Evolutionary conservation across 2,113 vertebrate species (phyloP), one percentile per base, ranked within the genome.

Genomic region (Xiphophorus maculatus): DNA sequence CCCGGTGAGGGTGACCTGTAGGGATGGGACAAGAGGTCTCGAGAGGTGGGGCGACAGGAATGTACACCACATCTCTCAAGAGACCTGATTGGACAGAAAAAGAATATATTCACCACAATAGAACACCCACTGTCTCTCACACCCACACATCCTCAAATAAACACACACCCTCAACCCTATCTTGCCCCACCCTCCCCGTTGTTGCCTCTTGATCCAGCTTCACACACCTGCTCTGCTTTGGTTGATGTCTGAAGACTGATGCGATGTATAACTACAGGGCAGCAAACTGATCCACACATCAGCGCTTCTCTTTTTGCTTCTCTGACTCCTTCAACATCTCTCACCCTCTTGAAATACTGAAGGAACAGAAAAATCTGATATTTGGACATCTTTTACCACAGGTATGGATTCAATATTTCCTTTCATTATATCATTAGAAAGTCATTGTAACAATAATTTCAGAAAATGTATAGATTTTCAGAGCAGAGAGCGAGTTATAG

Each of bases 1-100:
- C 80, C 80, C 17, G 17, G 77, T 75, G 79, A 85, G 87, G 89
- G 86, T 90, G 90, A 92, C 88, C 88, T 88, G 80, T 66, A 70
- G 71, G 83, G 76, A 81, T 35, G 78, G 76, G 63, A 83, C 69
- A 84, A 58, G 84, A 87, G 89, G 84, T 88, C 85, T 81, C 22
- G n/a, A 78, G 76, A 90, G 83, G 84, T 79, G 76, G 79, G 80
- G 77, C 29, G 14, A 73, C 70, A 80, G 77, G 70, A 85, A 72
- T 58, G 60, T 79, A 78, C 77, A 75, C 62, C 69, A 5, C 32
- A 13, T 13, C 60, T 79, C 86, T 83, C 85, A 37, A 28, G 88
- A 77, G 87, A 86, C 70, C 79, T 80, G 80, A 85, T 85, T 77
- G 66, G 75, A 85, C 84, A 83, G 78, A 83, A 87, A 89, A 81